A percentile compares a stretch with the other conserved stretches of the same genome.
phyloP scores from a whole-genome alignment of 2,888 invertebrate species.

The Psylliodes chrysocephalus region DNA sequence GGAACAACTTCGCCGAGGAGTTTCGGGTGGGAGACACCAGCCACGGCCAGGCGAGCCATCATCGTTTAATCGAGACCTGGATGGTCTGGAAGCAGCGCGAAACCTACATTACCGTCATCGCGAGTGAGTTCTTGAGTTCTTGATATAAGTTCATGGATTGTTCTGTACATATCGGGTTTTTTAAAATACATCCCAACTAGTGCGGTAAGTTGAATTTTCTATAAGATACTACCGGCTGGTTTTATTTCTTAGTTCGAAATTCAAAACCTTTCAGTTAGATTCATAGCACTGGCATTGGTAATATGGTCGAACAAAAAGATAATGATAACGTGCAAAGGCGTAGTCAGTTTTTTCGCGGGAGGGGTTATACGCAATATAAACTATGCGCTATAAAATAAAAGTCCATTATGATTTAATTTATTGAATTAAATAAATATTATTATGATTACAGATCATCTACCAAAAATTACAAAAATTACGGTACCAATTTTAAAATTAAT shows the following conservation, averaged over 20 bases:
- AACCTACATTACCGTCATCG: neutral
- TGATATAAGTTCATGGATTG: neutral
- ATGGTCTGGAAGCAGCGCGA: constrained; percentile 47
- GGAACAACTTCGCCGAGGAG: constrained; percentile 46
- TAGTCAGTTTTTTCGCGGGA: neutral
- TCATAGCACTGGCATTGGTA: neutral
- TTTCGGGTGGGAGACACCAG: constrained; percentile 46
- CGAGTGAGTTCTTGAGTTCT: constrained; percentile 6
- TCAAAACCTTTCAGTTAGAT: neutral
- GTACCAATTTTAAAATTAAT: too few species aligned
- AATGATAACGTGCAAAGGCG: neutral
- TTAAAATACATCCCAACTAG: too few species aligned
- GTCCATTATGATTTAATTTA: too few species aligned
- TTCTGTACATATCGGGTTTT: too few species aligned
- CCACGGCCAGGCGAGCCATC: constrained; percentile 36
- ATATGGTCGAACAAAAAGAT: neutral
- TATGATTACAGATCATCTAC: too few species aligned
- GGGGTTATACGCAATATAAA: too few species aligned
- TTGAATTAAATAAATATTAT: too few species aligned
- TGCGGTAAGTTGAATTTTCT: constrained; percentile 4
- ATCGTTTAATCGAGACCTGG: constrained; percentile 54
- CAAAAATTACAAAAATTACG: too few species aligned
- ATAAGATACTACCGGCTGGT: too few species aligned
- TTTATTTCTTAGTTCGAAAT: too few species aligned
- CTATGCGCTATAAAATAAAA: too few species aligned